Evolutionary conservation across 2,888 invertebrate genomes (phyloP).

Genomic region (Polia nebulosa): DNA sequence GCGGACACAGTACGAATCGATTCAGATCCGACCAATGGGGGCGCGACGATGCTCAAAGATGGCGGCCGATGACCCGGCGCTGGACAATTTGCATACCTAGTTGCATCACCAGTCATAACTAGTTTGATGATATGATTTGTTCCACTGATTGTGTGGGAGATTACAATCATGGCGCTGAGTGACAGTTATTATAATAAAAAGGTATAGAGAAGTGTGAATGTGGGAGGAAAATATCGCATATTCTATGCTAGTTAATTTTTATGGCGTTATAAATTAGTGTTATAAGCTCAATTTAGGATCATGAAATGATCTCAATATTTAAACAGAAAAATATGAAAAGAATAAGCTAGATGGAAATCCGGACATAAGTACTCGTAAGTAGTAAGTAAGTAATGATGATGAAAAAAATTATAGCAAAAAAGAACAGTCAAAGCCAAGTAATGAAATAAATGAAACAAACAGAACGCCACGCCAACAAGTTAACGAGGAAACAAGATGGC

Average conservation of each 20-base stretch:
- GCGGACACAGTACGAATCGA: slow-evolving; percentile 87
- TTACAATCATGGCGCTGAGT: slow-evolving; percentile 33
- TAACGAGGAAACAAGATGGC: slow-evolving; percentile 14
- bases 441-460: not conserved
- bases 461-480: not conserved
- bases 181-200: slow-evolving; percentile 42
- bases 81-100: slow-evolving; percentile 88
- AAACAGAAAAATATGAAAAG: not conserved
- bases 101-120: slow-evolving; percentile 85
- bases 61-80: slow-evolving; percentile 83
- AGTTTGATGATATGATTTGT: slow-evolving; percentile 79
- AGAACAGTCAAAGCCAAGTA: not conserved
- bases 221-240: slow-evolving; percentile 20
- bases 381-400: too few species aligned
- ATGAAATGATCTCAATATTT: not conserved
- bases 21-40: slow-evolving; percentile 83
- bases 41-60: slow-evolving; percentile 81
- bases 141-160: slow-evolving; percentile 61
- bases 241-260: slow-evolving; percentile 18
- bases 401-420: not conserved
- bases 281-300: not conserved
- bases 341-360: not conserved
- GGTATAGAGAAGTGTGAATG: slow-evolving; percentile 25
- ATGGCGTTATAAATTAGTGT: slow-evolving; percentile 10
- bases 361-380: not conserved